Percentiles rank a stretch among this genome's conserved stretches.
These are phyloP conservation scores for Lucifuga dentata DNA, from an alignment of 2,113 vertebrate species.

Conservation along the genomic window DNA sequence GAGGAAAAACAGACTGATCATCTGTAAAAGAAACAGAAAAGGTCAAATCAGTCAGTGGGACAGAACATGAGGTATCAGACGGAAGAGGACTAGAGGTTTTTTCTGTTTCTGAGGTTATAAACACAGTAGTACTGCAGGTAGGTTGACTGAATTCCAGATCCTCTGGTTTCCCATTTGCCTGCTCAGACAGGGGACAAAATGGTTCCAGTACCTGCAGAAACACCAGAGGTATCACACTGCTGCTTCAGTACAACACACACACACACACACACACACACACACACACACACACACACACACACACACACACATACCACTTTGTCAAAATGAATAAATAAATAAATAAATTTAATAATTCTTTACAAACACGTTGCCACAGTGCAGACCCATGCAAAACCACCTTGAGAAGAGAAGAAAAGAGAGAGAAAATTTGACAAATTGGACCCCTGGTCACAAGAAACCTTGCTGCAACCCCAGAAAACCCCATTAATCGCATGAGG, in stretches of 20 bases:
- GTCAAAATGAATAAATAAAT: no score
- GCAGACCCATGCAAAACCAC: no score
- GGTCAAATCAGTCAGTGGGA: constrained; percentile 10
- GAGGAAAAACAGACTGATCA: constrained; percentile 26
- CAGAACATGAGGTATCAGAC: constrained; percentile 35
- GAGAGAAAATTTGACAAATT: no score
- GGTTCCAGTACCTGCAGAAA: constrained; percentile 85
- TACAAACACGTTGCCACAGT: no score
- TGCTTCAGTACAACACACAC: constrained; percentile 28
- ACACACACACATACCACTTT: no score
- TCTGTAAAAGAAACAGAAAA: constrained; percentile 52
- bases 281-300: no score
- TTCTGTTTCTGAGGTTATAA: constrained; percentile 51
- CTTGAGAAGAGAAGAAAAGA: no score
- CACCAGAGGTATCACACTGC: constrained; percentile 70
- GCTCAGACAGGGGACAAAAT: constrained; percentile 76
- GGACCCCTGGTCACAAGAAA: constrained; percentile 11
- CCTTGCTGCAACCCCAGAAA: constrained; percentile 26
- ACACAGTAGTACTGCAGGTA: constrained; percentile 31
- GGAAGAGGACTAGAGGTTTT: constrained; percentile 36
- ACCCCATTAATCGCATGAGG: constrained; percentile 40
- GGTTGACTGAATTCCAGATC: constrained; percentile 60
- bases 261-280: neutral
- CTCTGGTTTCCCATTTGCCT: constrained; percentile 63
- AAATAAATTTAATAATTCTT: no score